These are phyloP conservation scores for Salmo trutta DNA, from an alignment of 2,797 vertebrate genomes.

Conservation along the genomic window DNA sequence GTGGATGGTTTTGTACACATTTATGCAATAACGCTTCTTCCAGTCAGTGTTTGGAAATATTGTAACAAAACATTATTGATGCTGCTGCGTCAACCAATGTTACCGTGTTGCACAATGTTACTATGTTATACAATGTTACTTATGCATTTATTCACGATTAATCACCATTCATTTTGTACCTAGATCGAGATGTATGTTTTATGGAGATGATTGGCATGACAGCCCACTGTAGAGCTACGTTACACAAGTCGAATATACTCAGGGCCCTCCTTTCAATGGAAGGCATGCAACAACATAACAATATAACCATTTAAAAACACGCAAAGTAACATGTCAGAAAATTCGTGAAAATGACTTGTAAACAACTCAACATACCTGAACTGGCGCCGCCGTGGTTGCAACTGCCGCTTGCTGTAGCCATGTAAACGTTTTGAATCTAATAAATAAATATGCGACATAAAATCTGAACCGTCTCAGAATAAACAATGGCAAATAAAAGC, in stretches of 20 bases:
- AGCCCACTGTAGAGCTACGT: neutral
- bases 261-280: neutral
- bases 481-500: neutral
- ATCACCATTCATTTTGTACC: neutral
- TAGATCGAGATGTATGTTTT: neutral
- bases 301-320: neutral
- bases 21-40: neutral
- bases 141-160: neutral
- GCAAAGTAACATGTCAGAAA: neutral
- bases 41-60: neutral
- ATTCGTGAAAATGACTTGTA: neutral
- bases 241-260: neutral
- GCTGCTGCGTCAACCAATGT: neutral
- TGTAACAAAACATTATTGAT: neutral
- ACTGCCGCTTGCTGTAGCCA: slow-evolving; percentile 55
- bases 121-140: neutral
- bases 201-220: neutral
- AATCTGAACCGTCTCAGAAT: neutral
- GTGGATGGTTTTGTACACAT: neutral
- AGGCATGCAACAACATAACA: neutral
- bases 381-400: slow-evolving; percentile 52
- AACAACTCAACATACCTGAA: slow-evolving; percentile 32
- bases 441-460: slow-evolving; percentile 16
- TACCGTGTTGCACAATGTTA: neutral
- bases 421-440: slow-evolving; percentile 42